Evolutionary conservation across 2,888 invertebrate species (phyloP).

Genomic region (Ennomos quercinarius): DNA sequence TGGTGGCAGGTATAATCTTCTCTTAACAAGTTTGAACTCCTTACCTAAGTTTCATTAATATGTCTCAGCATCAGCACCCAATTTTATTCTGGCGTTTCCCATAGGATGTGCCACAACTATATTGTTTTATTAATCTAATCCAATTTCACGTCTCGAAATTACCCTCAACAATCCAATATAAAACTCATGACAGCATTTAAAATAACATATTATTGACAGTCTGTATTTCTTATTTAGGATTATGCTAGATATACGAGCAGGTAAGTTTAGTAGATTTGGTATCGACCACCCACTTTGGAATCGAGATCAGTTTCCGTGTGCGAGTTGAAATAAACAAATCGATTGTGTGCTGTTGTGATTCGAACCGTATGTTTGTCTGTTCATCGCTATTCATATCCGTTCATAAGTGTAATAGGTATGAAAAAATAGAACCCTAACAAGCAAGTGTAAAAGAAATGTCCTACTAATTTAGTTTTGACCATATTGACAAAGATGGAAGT

Average conservation of each 20-base stretch:
- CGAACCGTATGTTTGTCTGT: constrained; percentile 72
- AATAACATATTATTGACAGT: neutral
- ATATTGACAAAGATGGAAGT: no score
- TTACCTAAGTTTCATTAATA: no score
- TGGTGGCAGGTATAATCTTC: no score
- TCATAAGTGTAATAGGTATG: constrained; percentile 34
- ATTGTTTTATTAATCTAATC: constrained; percentile 16
- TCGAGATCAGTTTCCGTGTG: constrained; percentile 69
- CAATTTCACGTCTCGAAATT: constrained; percentile 18
- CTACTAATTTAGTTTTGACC: no score
- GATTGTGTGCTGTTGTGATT: constrained; percentile 80
- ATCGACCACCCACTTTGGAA: constrained; percentile 76
- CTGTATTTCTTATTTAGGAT: constrained; percentile 25
- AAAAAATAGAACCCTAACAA: constrained; percentile 2
- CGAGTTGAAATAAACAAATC: constrained; percentile 77
- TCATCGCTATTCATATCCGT: constrained; percentile 71
- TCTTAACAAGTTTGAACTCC: no score
- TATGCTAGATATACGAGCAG: constrained; percentile 24
- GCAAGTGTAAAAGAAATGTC: no score
- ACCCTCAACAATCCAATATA: neutral
- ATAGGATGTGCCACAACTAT: no score
- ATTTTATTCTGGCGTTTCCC: constrained; percentile 10
- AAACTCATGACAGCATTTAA: neutral
- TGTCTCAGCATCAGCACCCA: neutral
- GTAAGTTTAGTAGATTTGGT: constrained; percentile 22